Percentiles rank a stretch among this genome's conserved stretches.
These are phyloP conservation scores for Sebastes itinus DNA, from an alignment of 2,797 vertebrate genomes.

Conservation along the genomic window DNA sequence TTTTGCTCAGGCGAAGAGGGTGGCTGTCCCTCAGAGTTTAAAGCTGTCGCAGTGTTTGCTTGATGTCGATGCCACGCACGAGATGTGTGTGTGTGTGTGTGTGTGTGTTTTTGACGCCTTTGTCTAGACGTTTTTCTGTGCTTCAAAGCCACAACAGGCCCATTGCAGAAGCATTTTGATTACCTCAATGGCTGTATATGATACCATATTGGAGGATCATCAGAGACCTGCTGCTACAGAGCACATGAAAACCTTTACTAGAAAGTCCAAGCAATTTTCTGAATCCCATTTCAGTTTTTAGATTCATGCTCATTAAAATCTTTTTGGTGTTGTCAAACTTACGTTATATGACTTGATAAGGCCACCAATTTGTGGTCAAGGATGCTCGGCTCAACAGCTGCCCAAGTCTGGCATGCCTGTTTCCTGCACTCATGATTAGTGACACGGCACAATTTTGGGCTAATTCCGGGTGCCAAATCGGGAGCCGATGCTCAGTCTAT, in stretches of 20 bases:
- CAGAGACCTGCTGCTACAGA: conserved; percentile 26
- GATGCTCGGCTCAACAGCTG: too few relatives aligned
- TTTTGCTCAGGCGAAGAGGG: conserved; percentile 47
- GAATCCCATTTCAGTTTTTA: neutral
- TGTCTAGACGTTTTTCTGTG: conserved; percentile 18
- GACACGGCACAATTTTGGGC: neutral
- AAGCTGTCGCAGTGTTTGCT: conserved; percentile 55
- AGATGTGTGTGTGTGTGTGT: neutral
- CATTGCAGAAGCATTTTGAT: conserved; percentile 22
- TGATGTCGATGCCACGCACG: conserved; percentile 32
- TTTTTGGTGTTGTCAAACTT: neutral
- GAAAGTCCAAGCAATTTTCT: neutral
- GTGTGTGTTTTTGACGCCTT: conserved; percentile 23
- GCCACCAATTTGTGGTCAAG: neutral
- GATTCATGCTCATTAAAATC: neutral
- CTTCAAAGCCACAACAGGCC: conserved; percentile 17
- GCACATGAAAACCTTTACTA: neutral
- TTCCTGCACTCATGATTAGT: neutral
- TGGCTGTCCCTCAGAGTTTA: conserved; percentile 45
- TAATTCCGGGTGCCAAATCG: neutral
- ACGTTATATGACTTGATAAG: neutral
- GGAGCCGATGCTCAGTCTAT: neutral
- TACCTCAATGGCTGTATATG: conserved; percentile 1
- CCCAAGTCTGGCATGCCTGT: neutral
- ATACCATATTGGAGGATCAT: conserved; percentile 23